Evolutionary conservation across 37 sponge, comb jelly and placozoan species (phyloP).

Genomic region (Diacarnus erythraeanus): DNA sequence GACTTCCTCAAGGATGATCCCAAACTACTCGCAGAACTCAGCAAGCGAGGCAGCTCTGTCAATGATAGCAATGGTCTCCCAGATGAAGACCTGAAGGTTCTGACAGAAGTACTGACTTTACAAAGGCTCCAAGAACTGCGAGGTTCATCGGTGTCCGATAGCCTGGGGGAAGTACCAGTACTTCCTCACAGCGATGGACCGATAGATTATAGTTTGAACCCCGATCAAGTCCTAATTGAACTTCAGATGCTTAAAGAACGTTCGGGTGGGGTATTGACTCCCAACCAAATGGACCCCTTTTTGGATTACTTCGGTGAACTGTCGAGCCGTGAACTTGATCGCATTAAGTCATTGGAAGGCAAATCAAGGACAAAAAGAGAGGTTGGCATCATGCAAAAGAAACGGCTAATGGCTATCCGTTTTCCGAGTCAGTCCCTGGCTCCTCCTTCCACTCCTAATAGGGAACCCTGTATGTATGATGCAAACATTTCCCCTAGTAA

Average conservation of each 20-base stretch:
- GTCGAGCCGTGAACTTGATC: conserved; percentile 57
- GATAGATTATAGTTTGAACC: conserved; percentile 15
- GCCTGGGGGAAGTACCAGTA: background rate
- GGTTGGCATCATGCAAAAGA: background rate
- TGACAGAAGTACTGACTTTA: background rate
- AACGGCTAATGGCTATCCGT: conserved; percentile 49
- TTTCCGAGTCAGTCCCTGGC: conserved; percentile 27
- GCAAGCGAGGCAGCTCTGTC: background rate
- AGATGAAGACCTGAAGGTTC: background rate
- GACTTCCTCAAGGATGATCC: conserved; percentile 31
- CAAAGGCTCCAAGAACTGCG: background rate
- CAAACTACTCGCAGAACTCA: conserved; percentile 15
- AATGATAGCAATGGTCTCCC: background rate
- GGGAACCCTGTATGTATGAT: background rate
- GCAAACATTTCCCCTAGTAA: background rate
- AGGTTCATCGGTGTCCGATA: background rate
- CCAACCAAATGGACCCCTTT: conserved; percentile 38
- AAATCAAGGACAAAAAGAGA: conserved; percentile 13
- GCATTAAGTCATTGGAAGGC: conserved; percentile 24
- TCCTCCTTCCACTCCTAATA: background rate
- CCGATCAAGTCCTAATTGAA: conserved; percentile 36
- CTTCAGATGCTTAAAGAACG: conserved; percentile 14
- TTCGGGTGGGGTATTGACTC: conserved; percentile 22
- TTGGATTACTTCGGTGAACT: conserved; percentile 65
- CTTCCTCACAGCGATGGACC: background rate